phyloP scores from a whole-genome alignment of 1,140 invertebrate species.

The Lithobius niger region DNA sequence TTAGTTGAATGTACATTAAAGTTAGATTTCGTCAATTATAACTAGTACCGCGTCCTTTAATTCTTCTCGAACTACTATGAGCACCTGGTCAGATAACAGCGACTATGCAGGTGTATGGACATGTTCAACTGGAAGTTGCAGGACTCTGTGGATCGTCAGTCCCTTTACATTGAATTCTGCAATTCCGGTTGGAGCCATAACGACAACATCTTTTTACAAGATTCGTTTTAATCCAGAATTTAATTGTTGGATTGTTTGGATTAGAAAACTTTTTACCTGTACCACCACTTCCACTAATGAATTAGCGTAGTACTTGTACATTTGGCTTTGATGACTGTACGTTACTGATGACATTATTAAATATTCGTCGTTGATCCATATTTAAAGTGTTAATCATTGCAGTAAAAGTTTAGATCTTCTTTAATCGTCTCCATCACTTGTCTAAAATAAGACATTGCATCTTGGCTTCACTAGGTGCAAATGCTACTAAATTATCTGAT shows the following conservation, averaged over 20 bases:
- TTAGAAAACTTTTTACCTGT: conserved; percentile 9
- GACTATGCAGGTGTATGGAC: conserved; percentile 1
- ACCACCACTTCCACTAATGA: conserved; percentile 7
- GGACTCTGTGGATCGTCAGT: conserved; percentile 12
- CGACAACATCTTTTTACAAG: conserved; percentile 9
- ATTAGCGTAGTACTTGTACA: neutral
- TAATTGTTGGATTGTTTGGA: conserved; percentile 1
- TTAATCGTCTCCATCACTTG: neutral
- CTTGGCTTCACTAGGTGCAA: neutral
- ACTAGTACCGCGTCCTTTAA: conserved; percentile 11
- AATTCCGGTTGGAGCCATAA: conserved; percentile 13
- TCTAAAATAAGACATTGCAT: neutral
- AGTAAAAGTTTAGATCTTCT: neutral
- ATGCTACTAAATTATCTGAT: neutral
- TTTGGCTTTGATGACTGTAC: too few relatives aligned
- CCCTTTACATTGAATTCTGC: conserved; percentile 13
- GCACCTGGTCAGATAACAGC: neutral
- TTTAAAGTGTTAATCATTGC: neutral
- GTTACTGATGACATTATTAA: neutral
- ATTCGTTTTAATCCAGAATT: neutral
- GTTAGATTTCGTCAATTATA: conserved; percentile 5
- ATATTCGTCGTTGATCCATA: neutral
- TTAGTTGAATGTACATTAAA: conserved; percentile 2
- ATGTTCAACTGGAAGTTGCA: conserved; percentile 13
- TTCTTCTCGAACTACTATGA: conserved; percentile 1